Evolutionary conservation across 2,888 invertebrate species (phyloP).

Genomic region (Drosophila atroscutellata): DNA sequence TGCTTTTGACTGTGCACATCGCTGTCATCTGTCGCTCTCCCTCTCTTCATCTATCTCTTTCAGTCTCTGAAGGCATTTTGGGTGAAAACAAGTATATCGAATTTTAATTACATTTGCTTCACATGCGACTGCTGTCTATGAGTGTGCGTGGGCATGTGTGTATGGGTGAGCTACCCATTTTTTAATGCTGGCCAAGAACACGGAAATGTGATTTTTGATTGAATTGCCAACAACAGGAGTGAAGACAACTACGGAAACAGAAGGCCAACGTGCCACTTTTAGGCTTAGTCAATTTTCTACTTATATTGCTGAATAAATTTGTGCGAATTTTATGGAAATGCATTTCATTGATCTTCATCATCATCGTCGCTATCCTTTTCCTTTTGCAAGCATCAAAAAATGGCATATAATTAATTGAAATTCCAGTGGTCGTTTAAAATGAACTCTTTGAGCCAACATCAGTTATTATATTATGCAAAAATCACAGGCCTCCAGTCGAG

Average conservation of each 20-base stretch:
- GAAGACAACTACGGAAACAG: slow-evolving; percentile 24
- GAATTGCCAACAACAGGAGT: slow-evolving; percentile 58
- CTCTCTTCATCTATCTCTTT: slow-evolving; percentile 19
- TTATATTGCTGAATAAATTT: slow-evolving; percentile 29
- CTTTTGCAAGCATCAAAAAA: slow-evolving; percentile 15
- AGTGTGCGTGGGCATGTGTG: not conserved
- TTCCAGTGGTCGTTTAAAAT: slow-evolving; percentile 13
- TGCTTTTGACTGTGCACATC: slow-evolving; percentile 22
- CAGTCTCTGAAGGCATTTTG: slow-evolving; percentile 68
- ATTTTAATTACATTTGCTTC: slow-evolving; percentile 81
- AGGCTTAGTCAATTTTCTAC: slow-evolving; percentile 40
- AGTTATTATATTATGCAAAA: slow-evolving; percentile 47
- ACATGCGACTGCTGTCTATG: slow-evolving; percentile 37
- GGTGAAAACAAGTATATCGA: slow-evolving; percentile 81
- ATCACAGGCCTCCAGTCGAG: slow-evolving; percentile 24
- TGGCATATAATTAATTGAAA: slow-evolving; percentile 43
- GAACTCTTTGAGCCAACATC: slow-evolving; percentile 27
- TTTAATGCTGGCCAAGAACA: slow-evolving; percentile 52
- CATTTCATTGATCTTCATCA: slow-evolving; percentile 14
- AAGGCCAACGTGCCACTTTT: slow-evolving; percentile 11
- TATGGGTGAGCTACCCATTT: slow-evolving; percentile 42
- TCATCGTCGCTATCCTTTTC: not conserved
- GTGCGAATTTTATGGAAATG: slow-evolving; percentile 20
- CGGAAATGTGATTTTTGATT: slow-evolving; percentile 79
- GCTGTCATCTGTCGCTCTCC: slow-evolving; percentile 30